These are phyloP conservation scores for Botia kubotai DNA, from an alignment of 2,797 vertebrate genomes.

Conservation along the genomic window DNA sequence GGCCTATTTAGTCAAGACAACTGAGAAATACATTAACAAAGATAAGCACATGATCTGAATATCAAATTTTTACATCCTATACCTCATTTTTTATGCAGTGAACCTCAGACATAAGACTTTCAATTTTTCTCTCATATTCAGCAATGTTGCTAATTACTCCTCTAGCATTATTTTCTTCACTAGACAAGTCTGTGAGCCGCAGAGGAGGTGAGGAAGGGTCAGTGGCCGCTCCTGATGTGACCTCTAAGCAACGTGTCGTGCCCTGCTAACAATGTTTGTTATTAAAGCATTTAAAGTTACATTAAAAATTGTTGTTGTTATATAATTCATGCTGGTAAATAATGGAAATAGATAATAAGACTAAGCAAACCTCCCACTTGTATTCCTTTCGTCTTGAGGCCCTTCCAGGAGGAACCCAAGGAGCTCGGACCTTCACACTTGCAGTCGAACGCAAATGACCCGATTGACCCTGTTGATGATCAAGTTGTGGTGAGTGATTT, in stretches of 20 bases:
- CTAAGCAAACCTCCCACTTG: constrained; percentile 80
- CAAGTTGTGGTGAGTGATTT: neutral
- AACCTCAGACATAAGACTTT: constrained; percentile 79
- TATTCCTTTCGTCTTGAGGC: constrained; percentile 74
- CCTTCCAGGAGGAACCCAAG: constrained; percentile 92
- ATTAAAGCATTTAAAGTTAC: neutral
- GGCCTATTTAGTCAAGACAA: neutral
- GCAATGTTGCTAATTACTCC: constrained; percentile 71
- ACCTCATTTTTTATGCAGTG: constrained; percentile 82
- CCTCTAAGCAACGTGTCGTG: constrained; percentile 73
- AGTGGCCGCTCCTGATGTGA: constrained; percentile 68
- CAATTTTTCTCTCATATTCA: constrained; percentile 81
- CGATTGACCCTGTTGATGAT: constrained; percentile 69
- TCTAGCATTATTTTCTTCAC: constrained; percentile 80
- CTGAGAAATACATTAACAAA: neutral
- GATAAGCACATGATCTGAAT: neutral
- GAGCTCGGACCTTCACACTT: constrained; percentile 80
- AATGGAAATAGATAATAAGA: neutral
- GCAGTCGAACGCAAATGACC: constrained; percentile 71
- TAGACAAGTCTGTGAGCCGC: constrained; percentile 81
- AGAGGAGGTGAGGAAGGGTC: constrained; percentile 76
- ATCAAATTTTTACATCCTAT: neutral
- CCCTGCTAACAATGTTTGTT: constrained; percentile 64
- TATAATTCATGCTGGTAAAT: neutral
- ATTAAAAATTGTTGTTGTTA: neutral